phyloP scores from a whole-genome alignment of 2,113 vertebrate species.

The Cephalopterus ornatus region DNA sequence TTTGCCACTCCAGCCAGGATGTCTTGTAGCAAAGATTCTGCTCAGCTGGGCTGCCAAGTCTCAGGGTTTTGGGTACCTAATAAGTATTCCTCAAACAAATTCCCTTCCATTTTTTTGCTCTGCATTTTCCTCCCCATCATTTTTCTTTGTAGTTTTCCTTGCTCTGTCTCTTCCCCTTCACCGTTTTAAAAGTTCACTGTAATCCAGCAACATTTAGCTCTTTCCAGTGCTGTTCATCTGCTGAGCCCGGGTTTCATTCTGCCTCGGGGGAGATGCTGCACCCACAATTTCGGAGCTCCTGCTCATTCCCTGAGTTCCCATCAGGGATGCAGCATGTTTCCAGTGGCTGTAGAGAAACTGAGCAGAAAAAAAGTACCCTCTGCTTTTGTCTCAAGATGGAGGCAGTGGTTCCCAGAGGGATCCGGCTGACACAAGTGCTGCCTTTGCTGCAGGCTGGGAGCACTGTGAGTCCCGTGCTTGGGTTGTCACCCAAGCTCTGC shows the following conservation, averaged over 20 bases:
- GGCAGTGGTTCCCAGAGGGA: background rate
- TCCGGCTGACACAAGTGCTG: background rate
- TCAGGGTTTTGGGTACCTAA: background rate
- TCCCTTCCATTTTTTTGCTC: background rate
- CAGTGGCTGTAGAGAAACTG: background rate
- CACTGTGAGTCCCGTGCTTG: rapidly evolving
- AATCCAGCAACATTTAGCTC: background rate
- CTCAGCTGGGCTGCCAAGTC: background rate
- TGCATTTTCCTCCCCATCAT: background rate
- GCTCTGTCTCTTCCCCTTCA: background rate
- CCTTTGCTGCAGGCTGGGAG: background rate
- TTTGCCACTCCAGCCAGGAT: background rate
- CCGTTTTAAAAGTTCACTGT: background rate
- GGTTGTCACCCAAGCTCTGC: background rate
- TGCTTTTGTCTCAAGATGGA: too few species aligned
- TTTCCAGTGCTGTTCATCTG: background rate
- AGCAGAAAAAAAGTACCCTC: background rate
- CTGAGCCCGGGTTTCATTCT: background rate
- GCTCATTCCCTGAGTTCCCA: background rate
- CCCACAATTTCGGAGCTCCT: background rate
- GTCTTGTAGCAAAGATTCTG: background rate
- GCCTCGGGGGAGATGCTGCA: background rate
- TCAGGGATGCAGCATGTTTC: rapidly evolving
- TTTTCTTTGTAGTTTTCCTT: background rate
- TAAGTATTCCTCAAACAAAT: background rate